Percentiles rank a stretch among this genome's conserved stretches.
Conservation (phyloP, 2,113 vertebrate genomes). For the Crypturellus undulatus region DNA sequence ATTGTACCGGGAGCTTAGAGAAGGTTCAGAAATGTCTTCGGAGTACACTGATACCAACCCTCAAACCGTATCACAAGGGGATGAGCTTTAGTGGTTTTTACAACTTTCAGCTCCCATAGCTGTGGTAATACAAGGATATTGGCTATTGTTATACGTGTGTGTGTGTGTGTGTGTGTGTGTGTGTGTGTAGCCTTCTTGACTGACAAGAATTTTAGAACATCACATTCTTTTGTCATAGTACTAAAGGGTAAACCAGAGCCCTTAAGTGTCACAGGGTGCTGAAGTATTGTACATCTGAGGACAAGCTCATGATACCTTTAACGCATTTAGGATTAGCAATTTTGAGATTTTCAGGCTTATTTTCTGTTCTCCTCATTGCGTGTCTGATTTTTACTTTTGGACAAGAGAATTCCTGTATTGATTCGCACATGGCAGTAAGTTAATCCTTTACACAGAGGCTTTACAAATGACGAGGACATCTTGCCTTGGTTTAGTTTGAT, state of each 20-base stretch:
- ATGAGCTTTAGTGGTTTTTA: constrained; percentile 17
- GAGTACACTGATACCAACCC: neutral
- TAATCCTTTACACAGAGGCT: neutral
- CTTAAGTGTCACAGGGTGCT: neutral
- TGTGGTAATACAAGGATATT: neutral
- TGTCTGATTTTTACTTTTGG: neutral
- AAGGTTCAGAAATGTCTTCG: constrained; percentile 6
- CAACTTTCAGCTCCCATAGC: neutral
- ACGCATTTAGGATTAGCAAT: neutral
- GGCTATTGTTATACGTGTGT: neutral
- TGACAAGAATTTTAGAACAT: constrained; percentile 17
- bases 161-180: no score
- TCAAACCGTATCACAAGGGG: constrained; percentile 13
- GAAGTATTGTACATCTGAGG: neutral
- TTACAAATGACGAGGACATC: neutral
- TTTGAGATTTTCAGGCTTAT: neutral
- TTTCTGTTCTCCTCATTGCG: neutral
- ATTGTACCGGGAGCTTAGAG: neutral
- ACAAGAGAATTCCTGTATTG: neutral
- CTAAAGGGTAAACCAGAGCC: neutral
- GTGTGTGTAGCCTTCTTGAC: constrained; percentile 11
- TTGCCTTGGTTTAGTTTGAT: neutral
- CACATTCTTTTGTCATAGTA: constrained; percentile 10
- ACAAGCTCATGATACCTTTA: neutral
- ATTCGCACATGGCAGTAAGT: neutral